phyloP scores from a whole-genome alignment of 2,797 vertebrate species.

The Loriculus beryllinus region DNA sequence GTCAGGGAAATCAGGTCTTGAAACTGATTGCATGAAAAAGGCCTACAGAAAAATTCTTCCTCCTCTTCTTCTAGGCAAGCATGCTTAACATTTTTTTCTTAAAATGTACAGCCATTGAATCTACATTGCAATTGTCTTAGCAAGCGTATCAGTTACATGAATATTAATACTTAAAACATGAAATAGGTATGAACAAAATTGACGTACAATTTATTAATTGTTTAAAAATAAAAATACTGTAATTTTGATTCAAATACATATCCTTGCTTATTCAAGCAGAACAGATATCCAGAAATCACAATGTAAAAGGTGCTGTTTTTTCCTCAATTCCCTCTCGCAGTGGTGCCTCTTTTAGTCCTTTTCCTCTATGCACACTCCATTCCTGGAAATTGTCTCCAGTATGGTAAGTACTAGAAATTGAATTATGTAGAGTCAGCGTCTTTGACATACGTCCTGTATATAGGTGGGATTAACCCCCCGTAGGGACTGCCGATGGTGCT shows the following conservation, averaged over 20 bases:
- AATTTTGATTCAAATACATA: background rate
- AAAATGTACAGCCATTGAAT: background rate
- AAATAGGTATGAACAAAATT: background rate
- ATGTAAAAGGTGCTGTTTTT: background rate
- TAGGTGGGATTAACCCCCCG: conserved; percentile 15
- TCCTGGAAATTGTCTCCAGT: background rate
- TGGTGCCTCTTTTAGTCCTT: background rate
- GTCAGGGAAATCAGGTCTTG: background rate
- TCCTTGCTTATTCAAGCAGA: background rate
- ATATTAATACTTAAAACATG: background rate
- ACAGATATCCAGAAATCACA: background rate
- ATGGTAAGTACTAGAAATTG: background rate
- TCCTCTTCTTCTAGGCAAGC: background rate
- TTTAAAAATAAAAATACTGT: background rate
- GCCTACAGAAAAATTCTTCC: background rate
- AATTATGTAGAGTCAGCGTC: background rate
- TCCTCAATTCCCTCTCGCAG: background rate
- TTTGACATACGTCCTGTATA: background rate
- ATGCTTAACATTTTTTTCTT: background rate
- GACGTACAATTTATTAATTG: background rate
- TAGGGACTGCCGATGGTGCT: conserved; percentile 22
- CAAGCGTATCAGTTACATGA: background rate
- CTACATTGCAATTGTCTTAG: background rate
- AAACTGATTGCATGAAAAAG: background rate
- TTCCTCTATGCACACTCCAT: background rate